These are phyloP conservation scores for Nephotettix cincticeps DNA, from an alignment of 1,140 invertebrate genomes.

Conservation along the genomic window DNA sequence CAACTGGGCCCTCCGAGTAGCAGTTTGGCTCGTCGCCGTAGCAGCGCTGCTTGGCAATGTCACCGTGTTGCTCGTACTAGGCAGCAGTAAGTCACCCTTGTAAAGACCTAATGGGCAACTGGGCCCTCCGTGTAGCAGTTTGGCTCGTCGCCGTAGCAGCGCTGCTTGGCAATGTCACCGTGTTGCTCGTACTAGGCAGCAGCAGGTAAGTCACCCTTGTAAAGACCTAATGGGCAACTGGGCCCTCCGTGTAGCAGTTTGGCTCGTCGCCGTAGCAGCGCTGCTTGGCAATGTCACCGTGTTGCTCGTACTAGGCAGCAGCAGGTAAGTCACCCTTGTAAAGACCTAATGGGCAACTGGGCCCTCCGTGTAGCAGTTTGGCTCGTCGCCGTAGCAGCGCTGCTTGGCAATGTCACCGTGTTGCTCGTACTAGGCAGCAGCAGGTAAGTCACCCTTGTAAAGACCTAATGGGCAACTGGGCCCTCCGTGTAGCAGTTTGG, in stretches of 20 bases:
- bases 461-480: conserved; percentile 84
- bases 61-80: conserved; percentile 74
- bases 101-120: conserved; percentile 87
- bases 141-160: conserved; percentile 71
- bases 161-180: conserved; percentile 70
- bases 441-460: conserved; percentile 91
- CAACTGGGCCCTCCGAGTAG: conserved; percentile 68
- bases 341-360: conserved; percentile 86
- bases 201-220: conserved; percentile 68
- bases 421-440: conserved; percentile 74
- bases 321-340: no score
- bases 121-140: conserved; percentile 71
- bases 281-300: conserved; percentile 75
- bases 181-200: conserved; percentile 70
- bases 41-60: conserved; percentile 68
- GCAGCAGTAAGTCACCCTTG: no score
- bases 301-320: conserved; percentile 72
- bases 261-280: conserved; percentile 68
- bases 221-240: conserved; percentile 88
- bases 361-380: conserved; percentile 77
- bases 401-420: conserved; percentile 74
- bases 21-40: conserved; percentile 76
- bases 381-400: conserved; percentile 65
- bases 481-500: conserved; percentile 78
- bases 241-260: conserved; percentile 73